Evolutionary conservation across 37 sponge, comb jelly and placozoan species (phyloP), one percentile per base, ranked within the genome.

Genomic region (Bolinopsis microptera): DNA sequence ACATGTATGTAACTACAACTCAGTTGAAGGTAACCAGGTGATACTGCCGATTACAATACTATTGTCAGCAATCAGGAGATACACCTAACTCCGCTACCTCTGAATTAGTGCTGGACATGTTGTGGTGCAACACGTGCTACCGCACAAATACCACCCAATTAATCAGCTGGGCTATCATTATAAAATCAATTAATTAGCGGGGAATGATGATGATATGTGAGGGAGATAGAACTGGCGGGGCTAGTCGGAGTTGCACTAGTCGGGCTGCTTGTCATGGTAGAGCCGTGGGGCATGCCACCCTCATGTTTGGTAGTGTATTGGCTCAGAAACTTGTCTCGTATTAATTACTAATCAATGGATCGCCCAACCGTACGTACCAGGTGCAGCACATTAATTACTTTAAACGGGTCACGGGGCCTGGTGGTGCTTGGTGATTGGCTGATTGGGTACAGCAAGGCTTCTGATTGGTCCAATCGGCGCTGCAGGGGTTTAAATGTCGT

Each of bases 381-480:
- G 80, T 77, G 80, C 80, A 77, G 80, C 80, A 32, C 33, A 77
- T 77, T 77, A 77, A 77, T 77, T 77, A 77, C 80, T 77, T 77
- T 77, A 77, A 77, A 77, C 80, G 80, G 21, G 18, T 32, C 80
- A 77, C 36, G 80, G 28, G 80, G 33, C 74, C 74, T n/a, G 28
- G 2, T 28, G 24, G 25, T 26, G 74, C 2, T n/a, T 22, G 24
- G 35, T 77, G 33, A 32, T 28, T 32, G 80, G 35, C 21, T 36
- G 18, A 24, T 72, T 5, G 22, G 31, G 5, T 8, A 9, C 3
- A 8, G 5, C 30, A 3, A n/a, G 9, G 33, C 80, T 32, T 1
- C 80, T 77, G 80, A 77, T 77, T 77, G 80, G 80, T 35, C 80
- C 80, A 18, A 16, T 77, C 61, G 9, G 61, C 61, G 61, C 61